A percentile compares a stretch with the other conserved stretches of the same genome.
Conservation (phyloP, 2,888 invertebrate species). For the Rotaria magnacalcarata region DNA sequence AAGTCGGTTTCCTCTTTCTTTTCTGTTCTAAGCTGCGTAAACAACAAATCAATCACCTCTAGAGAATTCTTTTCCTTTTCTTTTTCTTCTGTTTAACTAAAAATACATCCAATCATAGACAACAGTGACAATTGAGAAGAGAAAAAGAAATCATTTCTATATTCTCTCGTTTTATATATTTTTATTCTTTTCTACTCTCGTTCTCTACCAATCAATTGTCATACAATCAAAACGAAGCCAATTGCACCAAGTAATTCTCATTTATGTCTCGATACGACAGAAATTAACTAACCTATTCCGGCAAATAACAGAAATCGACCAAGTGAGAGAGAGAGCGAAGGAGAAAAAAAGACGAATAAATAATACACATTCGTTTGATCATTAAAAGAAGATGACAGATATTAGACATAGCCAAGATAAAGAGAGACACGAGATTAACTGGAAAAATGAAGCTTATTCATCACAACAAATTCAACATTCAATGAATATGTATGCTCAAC, state of each 20-base stretch:
- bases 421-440: constrained; percentile 29
- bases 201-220: constrained; percentile 26
- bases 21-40: background rate
- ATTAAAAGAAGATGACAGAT: constrained; percentile 22
- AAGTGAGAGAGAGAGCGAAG: background rate
- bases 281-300: constrained; percentile 2
- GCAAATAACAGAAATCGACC: background rate
- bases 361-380: constrained; percentile 23
- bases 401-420: constrained; percentile 26
- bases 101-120: constrained; percentile 3
- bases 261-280: background rate
- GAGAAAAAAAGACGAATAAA: background rate
- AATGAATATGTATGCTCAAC: background rate
- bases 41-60: constrained; percentile 7
- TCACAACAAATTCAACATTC: background rate
- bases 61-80: background rate
- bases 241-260: constrained; percentile 22
- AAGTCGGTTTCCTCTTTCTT: background rate
- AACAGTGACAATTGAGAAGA: background rate
- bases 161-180: background rate
- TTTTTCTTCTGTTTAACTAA: background rate
- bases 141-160: background rate
- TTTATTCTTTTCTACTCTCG: background rate
- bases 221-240: constrained; percentile 16
- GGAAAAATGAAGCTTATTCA: constrained; percentile 26